Base-by-base conservation (phyloP, 2,113 vertebrate genomes). In the Chaetura pelagica region DNA sequence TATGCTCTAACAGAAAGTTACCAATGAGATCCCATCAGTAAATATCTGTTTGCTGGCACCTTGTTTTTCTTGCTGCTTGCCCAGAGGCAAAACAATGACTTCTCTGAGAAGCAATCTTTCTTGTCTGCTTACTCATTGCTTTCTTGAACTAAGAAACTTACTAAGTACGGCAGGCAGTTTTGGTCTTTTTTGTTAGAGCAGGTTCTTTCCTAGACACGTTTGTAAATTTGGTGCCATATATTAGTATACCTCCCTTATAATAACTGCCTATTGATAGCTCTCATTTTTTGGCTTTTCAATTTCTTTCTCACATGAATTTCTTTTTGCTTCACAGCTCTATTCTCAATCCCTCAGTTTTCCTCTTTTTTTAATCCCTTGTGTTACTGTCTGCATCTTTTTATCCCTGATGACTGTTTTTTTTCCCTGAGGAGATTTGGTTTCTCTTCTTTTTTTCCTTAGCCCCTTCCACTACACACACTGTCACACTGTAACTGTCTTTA, bases 401-500 rank as follows among this genome's bases (percentile, higher is more conserved):
- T 89, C 58, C 84, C 58, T 34, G 38, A 74, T 32, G 57, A 35
- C 84, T 95, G 27, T 93, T 48, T 93, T 48, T 93, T 94, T 96
- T 90, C 55, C 92, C 79, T 38, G 35, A 12, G 57, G 75, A 71
- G 32, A 9, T 6, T 88, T 82, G n/a, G 24, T 86, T 95, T 93
- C 72, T 71, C 35, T 55, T 81, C 77, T 79, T 90, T 19, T 96
- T 95, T 93, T 88, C 87, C 76, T 79, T 52, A 75, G 76, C 58
- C 92, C 40, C 81, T 89, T 95, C 74, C 67, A 49, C 88, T 82
- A 27, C 64, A 52, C 2, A 8, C 61, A 34, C 80, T 75, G 63
- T 96, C 96, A 95, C 83, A 35, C 67, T 86, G 73, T 57, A 51
- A 92, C 72, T 34, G 87, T 34, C 95, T 95, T 96, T 95, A 58